phyloP scores from a whole-genome alignment of 1,140 invertebrate species.

The Caerostris extrusa region DNA sequence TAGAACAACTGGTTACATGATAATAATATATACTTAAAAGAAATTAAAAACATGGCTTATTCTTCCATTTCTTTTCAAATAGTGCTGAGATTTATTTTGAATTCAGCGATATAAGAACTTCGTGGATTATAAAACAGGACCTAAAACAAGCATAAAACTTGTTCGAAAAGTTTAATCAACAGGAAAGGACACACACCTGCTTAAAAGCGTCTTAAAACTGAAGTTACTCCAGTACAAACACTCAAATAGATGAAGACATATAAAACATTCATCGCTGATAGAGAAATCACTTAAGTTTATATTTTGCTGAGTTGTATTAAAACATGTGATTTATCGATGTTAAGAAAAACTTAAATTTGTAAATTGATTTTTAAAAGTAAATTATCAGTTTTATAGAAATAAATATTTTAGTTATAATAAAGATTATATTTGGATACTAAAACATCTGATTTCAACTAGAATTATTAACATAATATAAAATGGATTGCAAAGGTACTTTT shows the following conservation, averaged over 20 bases:
- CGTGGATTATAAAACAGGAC: not conserved
- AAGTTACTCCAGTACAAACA: not conserved
- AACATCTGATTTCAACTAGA: not conserved
- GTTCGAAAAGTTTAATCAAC: not conserved
- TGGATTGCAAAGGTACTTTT: too few relatives aligned
- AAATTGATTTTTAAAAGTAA: not conserved
- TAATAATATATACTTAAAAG: too few relatives aligned
- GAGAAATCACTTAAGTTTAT: not conserved
- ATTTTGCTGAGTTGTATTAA: not conserved
- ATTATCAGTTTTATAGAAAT: not conserved
- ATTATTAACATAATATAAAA: not conserved
- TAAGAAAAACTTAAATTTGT: not conserved
- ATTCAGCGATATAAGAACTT: not conserved
- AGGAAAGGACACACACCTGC: not conserved
- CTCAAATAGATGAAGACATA: not conserved
- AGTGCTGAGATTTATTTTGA: not conserved
- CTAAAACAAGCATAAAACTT: not conserved
- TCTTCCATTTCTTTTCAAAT: too few relatives aligned
- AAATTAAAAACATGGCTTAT: too few relatives aligned
- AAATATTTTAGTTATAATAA: not conserved
- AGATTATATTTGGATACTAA: not conserved
- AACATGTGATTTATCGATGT: not conserved
- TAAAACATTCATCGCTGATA: not conserved
- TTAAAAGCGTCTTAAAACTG: slow-evolving; percentile 46
- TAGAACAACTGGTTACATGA: too few relatives aligned